Evolutionary conservation across 2,797 vertebrate species (phyloP).

Genomic region (Lindbergichthys nudifrons): DNA sequence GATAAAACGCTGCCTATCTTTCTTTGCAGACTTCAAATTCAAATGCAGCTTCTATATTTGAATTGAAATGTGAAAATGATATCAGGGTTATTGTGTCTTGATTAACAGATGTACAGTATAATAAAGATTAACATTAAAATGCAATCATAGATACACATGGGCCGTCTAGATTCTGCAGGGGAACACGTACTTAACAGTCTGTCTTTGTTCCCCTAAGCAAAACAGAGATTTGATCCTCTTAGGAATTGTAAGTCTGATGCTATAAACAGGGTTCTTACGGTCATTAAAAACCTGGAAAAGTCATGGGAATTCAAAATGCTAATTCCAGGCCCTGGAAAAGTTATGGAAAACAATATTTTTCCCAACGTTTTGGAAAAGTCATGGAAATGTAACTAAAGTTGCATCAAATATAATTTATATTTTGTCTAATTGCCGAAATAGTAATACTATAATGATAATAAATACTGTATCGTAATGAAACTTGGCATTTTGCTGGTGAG

Average conservation of each 20-base stretch:
- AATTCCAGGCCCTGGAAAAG: no score
- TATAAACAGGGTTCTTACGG: background rate
- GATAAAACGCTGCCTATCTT: conserved; percentile 37
- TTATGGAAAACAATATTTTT: no score
- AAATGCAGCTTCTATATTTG: conserved; percentile 17
- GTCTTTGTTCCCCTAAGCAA: background rate
- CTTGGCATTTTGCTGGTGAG: no score
- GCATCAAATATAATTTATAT: no score
- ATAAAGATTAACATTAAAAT: conserved; percentile 12
- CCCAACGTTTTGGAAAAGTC: no score
- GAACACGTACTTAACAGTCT: background rate
- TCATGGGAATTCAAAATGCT: no score
- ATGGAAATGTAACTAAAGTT: no score
- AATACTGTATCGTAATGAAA: no score
- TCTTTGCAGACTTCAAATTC: conserved; percentile 39
- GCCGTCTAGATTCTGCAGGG: conserved; percentile 25
- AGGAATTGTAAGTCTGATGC: background rate
- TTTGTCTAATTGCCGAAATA: no score
- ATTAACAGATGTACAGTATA: conserved; percentile 16
- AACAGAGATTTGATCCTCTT: background rate
- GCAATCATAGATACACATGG: conserved; percentile 36
- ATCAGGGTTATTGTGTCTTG: conserved; percentile 1
- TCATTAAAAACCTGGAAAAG: no score
- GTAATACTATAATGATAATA: no score
- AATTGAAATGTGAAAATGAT: conserved; percentile 4